phyloP scores from a whole-genome alignment of 2,888 invertebrate genomes.

The Rhorus exstirpatorius region DNA sequence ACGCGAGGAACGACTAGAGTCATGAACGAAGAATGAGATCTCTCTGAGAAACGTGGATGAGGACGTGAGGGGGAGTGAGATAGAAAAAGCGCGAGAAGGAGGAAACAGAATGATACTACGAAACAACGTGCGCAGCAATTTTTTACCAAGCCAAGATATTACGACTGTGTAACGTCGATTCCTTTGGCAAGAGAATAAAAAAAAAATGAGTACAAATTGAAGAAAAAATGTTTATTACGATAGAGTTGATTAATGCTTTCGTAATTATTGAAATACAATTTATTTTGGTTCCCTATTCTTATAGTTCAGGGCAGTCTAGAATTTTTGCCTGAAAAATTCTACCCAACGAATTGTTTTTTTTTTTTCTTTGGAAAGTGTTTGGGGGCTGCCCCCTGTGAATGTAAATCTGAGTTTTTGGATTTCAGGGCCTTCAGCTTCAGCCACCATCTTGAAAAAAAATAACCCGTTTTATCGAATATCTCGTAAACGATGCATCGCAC shows the following conservation, averaged over 20 bases:
- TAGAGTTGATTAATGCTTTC: neutral
- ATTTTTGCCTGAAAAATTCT: too few species aligned
- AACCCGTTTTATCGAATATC: too few species aligned
- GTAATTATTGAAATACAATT: too few species aligned
- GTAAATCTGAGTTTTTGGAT: too few species aligned
- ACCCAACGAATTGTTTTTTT: too few species aligned
- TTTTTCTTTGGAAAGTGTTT: too few species aligned
- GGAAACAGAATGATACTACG: constrained; percentile 59
- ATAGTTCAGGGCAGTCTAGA: too few species aligned
- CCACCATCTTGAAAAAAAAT: too few species aligned
- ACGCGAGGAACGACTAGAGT: neutral
- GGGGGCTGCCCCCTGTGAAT: too few species aligned
- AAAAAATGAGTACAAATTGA: neutral
- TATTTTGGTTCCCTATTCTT: too few species aligned
- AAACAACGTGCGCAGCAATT: constrained; percentile 61
- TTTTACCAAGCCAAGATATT: constrained; percentile 17
- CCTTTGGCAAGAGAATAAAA: neutral
- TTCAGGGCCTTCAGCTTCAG: too few species aligned
- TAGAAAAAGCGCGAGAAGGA: constrained; percentile 59
- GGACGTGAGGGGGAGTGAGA: constrained; percentile 7
- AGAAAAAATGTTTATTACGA: constrained; percentile 4
- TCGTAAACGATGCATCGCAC: too few species aligned
- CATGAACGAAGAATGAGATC: constrained; percentile 22
- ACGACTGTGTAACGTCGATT: neutral
- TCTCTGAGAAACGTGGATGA: neutral